Percentiles rank a stretch among this genome's conserved stretches.
phyloP scores from a whole-genome alignment of 2,113 vertebrate genomes.

The Grammomys dolichurus region DNA sequence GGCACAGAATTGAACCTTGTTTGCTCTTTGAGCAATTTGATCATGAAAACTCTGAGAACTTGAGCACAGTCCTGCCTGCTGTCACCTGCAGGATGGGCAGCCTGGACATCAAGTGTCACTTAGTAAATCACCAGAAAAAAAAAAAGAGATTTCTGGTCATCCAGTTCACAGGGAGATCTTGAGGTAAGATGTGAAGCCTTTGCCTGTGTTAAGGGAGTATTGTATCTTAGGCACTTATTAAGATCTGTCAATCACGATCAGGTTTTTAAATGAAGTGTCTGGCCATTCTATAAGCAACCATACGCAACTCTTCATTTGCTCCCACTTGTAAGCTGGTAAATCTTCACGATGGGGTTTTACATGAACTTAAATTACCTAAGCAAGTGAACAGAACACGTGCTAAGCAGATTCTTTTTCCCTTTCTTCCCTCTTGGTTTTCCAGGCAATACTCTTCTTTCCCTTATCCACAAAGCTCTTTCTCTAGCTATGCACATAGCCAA shows the following conservation, averaged over 20 bases:
- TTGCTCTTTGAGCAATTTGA: conserved; percentile 60
- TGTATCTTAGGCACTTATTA: conserved; percentile 57
- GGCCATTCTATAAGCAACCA: background rate
- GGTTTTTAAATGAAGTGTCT: conserved; percentile 38
- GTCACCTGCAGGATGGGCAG: background rate
- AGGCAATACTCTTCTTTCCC: conserved; percentile 53
- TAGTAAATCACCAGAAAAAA: conserved; percentile 67
- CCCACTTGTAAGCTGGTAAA: conserved; percentile 53
- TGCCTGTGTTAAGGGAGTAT: background rate
- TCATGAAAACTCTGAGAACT: conserved; percentile 17
- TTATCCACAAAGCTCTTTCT: background rate
- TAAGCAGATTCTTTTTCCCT: conserved; percentile 3
- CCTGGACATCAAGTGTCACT: conserved; percentile 53
- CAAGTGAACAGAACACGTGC: conserved; percentile 34
- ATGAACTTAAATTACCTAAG: conserved; percentile 59
- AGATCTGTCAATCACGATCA: conserved; percentile 67
- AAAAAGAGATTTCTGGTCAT: conserved; percentile 55
- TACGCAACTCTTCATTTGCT: background rate
- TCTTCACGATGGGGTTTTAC: conserved; percentile 14
- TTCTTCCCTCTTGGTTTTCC: background rate
- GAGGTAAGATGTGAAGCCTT: background rate
- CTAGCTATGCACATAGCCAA: background rate
- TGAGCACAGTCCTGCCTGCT: conserved; percentile 5
- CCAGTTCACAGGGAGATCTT: conserved; percentile 60
- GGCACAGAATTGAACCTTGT: conserved; percentile 59